Percentiles rank a stretch among this genome's conserved stretches.
These are phyloP conservation scores for Canis aureus DNA, from an alignment of 2,113 vertebrate genomes.

Conservation along the genomic window DNA sequence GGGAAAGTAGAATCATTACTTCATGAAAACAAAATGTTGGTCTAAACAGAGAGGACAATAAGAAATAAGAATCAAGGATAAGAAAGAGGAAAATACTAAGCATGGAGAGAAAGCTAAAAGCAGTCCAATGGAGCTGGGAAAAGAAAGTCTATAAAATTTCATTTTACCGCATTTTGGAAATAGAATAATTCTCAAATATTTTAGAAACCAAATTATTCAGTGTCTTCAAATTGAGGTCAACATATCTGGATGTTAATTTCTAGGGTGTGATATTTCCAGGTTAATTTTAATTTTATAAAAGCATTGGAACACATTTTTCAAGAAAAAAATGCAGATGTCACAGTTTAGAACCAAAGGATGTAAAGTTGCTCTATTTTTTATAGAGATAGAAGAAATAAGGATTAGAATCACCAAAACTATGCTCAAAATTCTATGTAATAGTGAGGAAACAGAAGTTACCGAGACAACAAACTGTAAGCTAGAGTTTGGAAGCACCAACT, in stretches of 20 bases:
- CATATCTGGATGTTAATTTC: not conserved
- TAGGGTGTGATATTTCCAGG: not conserved
- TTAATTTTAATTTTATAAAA: not conserved
- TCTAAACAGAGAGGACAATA: not conserved
- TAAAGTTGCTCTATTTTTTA: not conserved
- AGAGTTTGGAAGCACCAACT: not conserved
- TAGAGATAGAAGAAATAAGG: not conserved
- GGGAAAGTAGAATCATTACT: not conserved
- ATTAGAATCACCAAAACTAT: not conserved
- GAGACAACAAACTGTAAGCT: not conserved
- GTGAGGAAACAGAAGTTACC: not conserved
- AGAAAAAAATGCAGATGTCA: not conserved
- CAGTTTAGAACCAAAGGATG: not conserved
- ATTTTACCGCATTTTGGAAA: not conserved
- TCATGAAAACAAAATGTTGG: not conserved
- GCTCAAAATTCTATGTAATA: not conserved
- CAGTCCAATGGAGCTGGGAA: not conserved
- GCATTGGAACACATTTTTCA: not conserved
- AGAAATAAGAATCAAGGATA: not conserved
- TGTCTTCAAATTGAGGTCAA: not conserved
- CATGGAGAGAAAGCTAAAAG: not conserved
- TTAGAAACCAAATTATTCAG: not conserved
- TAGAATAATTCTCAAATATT: not conserved
- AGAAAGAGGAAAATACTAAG: not conserved
- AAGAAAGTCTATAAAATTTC: not conserved